Evolutionary conservation across 2,113 vertebrate genomes (phyloP), one percentile per base, ranked within the genome.

Genomic region (Oxygymnocypris stewartii): DNA sequence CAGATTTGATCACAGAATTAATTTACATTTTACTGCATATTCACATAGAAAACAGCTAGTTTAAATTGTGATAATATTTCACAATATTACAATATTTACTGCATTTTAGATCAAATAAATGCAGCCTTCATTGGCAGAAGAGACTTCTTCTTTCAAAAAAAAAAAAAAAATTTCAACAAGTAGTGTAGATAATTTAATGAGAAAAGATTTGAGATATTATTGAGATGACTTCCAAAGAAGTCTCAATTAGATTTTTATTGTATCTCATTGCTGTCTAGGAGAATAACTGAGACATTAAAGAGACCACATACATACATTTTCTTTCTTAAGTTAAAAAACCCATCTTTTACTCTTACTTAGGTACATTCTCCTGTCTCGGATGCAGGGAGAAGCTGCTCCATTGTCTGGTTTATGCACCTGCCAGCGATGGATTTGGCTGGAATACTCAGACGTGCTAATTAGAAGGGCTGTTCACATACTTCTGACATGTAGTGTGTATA

Each of bases 381-480:
- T 31, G 40, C 59, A 31, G 59, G n/a, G 20, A 80, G 63, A 47
- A 67, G 80, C 59, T 18, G 57, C 59, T 65, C 40, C 16, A 49
- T 82, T 82, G 61, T 82, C 4, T 67, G 25, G 14, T 25, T 67
- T 20, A 11, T 28, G 80, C 80, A 82, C 42, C 80, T 67, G 42
- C 67, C 80, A 20, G 80, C 16, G 1, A n/a, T 31, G 42, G n/a
- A 42, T 28, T 82, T 28, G 61, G 13, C 80, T 67, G 25, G 25
- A 82, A 28, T 6, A 28, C 40, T 28, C 42, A 82, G 13, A 49
- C n/a, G 23, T 23, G 7, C 14, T 82, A 71, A 71, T 71, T 51
- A 71, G 11, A 71, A 83, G 63, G 9, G 28, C 9, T 37, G 28
- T 83, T 83, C 44, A 37, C 81, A 83, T 83, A 51, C 10, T 82